Evolutionary conservation across 2,888 invertebrate species (phyloP), one percentile per base, ranked within the genome.

Genomic region (Cinara cedri): DNA sequence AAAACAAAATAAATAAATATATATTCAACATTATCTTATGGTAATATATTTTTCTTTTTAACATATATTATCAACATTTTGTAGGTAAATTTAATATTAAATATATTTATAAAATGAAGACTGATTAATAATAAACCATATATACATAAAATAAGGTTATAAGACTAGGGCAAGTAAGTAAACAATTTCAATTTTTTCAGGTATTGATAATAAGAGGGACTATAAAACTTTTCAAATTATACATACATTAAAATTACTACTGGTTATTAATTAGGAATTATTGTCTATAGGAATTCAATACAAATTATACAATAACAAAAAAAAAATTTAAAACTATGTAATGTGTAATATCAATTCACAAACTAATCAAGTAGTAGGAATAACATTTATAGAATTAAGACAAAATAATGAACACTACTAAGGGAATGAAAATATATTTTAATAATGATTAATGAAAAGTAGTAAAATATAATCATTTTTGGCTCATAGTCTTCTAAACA

Each of bases 291-390:
- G 74, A 74, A 63, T 63, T 10, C 21, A 42, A 63, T 42, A 54
- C 11, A 51, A 63, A 63, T 63, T 11, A 62, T 21, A 54, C 34
- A 63, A 74, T 46, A 57, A 19, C n/a, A 19, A 34, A 55, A 55
- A 14, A 55, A 21, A 71, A 26, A 26, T n/a, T 24, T 57, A 49
- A 72, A 57, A 46, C 21, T 44, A 57, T 44, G 9, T 71, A 57
- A 26, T 26, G 26, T 62, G 26, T 60, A 19, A 55, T n/a, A n/a
- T n/a, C n/a, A n/a, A n/a, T n/a, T n/a, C n/a, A n/a, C n/a, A 57
- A 62, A 60, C 49, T 34, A 62, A 74, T 42, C 34, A 74, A 74
- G 24, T 72, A 63, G 51, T 63, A 74, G 74, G 63, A 63, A 63
- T 74, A 55, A 13, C 34, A 63, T 51, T 3, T 42, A 42, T 42